Evolutionary conservation across 2,113 vertebrate species (phyloP).

Genomic region (Pithys albifrons): DNA sequence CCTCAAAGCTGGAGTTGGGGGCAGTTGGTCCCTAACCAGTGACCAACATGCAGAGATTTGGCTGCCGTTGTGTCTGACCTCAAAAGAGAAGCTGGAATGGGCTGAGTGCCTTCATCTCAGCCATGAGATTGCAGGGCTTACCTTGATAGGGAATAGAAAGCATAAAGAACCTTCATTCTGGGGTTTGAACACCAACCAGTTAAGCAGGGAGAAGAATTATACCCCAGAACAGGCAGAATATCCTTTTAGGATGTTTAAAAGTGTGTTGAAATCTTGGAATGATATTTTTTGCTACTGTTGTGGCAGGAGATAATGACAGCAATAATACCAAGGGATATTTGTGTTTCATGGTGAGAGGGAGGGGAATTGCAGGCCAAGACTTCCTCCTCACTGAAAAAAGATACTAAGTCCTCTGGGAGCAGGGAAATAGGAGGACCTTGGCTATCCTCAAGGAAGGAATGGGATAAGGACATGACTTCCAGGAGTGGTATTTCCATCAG

Average conservation of each 20-base stretch:
- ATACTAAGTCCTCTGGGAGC: not conserved
- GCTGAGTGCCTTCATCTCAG: not conserved
- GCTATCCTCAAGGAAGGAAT: not conserved
- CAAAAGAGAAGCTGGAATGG: not conserved
- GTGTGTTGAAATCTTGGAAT: not conserved
- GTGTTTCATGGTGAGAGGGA: not conserved
- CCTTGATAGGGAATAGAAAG: not conserved
- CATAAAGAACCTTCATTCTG: not conserved
- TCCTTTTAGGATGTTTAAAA: not conserved
- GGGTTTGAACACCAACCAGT: not conserved
- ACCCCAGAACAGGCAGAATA: not conserved
- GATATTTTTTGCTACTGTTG: not conserved
- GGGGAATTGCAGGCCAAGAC: not conserved
- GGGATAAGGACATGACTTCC: not conserved
- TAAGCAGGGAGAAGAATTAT: not conserved
- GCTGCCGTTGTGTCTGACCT: not conserved
- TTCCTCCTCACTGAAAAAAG: not conserved
- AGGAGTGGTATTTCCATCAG: not conserved
- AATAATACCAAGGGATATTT: not conserved
- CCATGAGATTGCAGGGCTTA: not conserved
- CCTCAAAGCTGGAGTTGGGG: not conserved
- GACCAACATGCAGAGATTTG: conserved; percentile 13
- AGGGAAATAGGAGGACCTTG: not conserved
- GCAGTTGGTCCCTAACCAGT: not conserved
- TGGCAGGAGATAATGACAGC: not conserved